phyloP scores from a whole-genome alignment of 64 coral and sea anemone species.

The Montipora capricornis region DNA sequence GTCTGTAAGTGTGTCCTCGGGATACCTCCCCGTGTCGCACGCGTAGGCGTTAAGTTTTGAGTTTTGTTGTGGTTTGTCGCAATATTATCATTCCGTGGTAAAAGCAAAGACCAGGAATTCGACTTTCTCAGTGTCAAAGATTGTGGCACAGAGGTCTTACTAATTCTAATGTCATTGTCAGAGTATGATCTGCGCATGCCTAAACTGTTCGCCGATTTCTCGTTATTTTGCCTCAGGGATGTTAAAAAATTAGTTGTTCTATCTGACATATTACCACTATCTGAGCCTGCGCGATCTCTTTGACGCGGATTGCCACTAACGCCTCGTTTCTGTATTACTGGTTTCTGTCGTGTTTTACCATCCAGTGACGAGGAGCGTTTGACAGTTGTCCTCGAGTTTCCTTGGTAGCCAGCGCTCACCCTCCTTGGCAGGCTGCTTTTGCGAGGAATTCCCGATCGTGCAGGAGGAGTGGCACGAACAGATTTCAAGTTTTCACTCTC shows the following conservation, averaged over 20 bases:
- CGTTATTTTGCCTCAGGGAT: constrained; percentile 24
- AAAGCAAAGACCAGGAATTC: constrained; percentile 86
- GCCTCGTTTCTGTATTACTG: constrained; percentile 19
- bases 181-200: constrained; percentile 67
- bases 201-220: constrained; percentile 36
- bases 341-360: constrained; percentile 69
- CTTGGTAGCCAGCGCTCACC: constrained; percentile 44
- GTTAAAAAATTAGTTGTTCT: constrained; percentile 26
- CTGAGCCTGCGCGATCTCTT: neutral
- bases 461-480: constrained; percentile 36
- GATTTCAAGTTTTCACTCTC: constrained; percentile 55
- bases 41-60: neutral
- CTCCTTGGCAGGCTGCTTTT: constrained; percentile 56
- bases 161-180: constrained; percentile 78
- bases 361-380: constrained; percentile 95
- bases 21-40: neutral
- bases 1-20: neutral
- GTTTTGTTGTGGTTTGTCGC: neutral
- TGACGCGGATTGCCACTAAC: constrained; percentile 6
- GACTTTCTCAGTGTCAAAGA: constrained; percentile 64
- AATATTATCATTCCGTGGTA: constrained; percentile 20
- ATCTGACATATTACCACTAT: neutral
- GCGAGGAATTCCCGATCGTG: constrained; percentile 64
- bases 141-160: constrained; percentile 30
- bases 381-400: constrained; percentile 61